Conservation (phyloP, 2,113 vertebrate species). For the Takifugu bimaculatus region DNA sequence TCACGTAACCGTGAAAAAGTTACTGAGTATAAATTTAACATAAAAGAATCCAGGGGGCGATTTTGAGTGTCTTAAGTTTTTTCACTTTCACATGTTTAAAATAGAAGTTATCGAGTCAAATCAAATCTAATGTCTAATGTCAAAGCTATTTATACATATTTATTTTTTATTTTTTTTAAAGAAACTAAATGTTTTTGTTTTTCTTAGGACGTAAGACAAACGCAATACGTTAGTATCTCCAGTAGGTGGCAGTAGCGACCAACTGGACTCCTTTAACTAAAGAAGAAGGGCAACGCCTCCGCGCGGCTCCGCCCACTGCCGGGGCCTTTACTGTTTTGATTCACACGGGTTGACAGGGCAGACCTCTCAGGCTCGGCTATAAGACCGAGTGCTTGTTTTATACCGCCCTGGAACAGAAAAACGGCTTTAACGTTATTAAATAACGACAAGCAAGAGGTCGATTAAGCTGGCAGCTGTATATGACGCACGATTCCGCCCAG, state of each 20-base stretch:
- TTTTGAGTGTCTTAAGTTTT: background rate
- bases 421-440: background rate
- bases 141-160: too few species aligned
- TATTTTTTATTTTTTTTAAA: too few species aligned
- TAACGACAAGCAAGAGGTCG: background rate
- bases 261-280: too few species aligned
- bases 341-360: conserved; percentile 1
- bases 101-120: too few species aligned
- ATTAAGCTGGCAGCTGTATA: conserved; percentile 42
- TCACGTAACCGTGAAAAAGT: background rate
- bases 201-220: too few species aligned
- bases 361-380: conserved; percentile 39
- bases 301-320: conserved; percentile 38
- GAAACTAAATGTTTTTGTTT: too few species aligned
- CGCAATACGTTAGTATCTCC: background rate
- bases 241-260: background rate
- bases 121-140: too few species aligned
- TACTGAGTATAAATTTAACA: background rate
- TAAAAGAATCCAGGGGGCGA: background rate
- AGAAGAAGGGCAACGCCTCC: background rate
- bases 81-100: too few species aligned
- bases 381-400: conserved; percentile 12
- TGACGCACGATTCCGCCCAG: conserved; percentile 22
- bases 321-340: conserved; percentile 52
- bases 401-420: background rate